Conservation (phyloP, 2,113 vertebrate genomes). For the Nerophis lumbriciformis region DNA sequence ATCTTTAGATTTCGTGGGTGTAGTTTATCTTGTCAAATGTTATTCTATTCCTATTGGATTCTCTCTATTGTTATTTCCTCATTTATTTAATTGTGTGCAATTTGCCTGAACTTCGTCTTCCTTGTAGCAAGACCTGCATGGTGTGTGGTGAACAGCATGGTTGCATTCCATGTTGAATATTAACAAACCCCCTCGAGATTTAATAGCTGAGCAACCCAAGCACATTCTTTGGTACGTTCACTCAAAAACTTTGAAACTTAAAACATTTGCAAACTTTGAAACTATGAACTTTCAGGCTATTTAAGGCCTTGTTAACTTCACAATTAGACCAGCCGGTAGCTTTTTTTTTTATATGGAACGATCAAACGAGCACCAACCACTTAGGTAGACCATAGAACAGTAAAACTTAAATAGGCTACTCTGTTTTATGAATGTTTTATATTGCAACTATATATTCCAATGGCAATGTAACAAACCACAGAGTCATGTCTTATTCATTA, state of each 20-base stretch:
- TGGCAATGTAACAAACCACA: too few species aligned
- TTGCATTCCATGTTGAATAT: constrained; percentile 4
- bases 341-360: too few species aligned
- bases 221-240: constrained; percentile 21
- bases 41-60: constrained; percentile 1
- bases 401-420: too few species aligned
- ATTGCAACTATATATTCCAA: too few species aligned
- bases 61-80: neutral
- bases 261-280: neutral
- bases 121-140: too few species aligned
- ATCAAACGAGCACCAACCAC: too few species aligned
- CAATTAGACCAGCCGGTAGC: neutral
- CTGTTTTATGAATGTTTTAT: too few species aligned
- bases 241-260: constrained; percentile 17
- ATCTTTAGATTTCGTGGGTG: constrained; percentile 15
- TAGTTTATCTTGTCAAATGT: constrained; percentile 11
- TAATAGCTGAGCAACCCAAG: constrained; percentile 4
- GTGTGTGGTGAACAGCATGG: neutral
- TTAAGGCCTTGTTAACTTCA: neutral
- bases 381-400: too few species aligned
- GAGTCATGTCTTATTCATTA: too few species aligned
- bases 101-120: neutral
- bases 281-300: neutral
- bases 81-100: neutral
- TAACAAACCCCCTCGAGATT: constrained; percentile 26